A percentile compares a stretch with the other conserved stretches of the same genome.
Conservation (phyloP, 1,140 invertebrate species). For the Cephus cinctus region DNA sequence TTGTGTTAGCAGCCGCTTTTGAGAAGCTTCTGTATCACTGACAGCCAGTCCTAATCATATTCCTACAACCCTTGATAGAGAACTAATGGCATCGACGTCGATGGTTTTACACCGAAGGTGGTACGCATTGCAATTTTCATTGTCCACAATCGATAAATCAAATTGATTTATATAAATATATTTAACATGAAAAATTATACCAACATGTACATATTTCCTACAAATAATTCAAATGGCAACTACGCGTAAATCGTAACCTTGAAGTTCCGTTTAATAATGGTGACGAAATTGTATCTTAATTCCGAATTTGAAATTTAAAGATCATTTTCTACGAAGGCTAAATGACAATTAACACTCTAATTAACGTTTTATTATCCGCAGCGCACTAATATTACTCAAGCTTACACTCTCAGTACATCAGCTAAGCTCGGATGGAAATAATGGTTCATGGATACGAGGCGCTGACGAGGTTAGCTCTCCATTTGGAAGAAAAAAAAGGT, state of each 20-base stretch:
- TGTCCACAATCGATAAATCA: no score
- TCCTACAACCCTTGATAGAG: constrained; percentile 46
- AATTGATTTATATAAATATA: no score
- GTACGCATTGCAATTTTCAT: no score
- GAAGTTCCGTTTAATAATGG: no score
- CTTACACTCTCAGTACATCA: constrained; percentile 13
- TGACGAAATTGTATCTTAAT: no score
- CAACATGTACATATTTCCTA: no score
- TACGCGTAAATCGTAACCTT: no score
- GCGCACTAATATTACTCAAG: constrained; percentile 25
- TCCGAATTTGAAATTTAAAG: no score
- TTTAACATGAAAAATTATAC: no score
- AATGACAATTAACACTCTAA: constrained; percentile 40
- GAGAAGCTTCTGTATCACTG: constrained; percentile 51
- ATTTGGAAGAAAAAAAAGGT: no score
- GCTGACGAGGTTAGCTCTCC: not conserved
- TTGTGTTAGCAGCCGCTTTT: constrained; percentile 49
- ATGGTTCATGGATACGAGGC: not conserved
- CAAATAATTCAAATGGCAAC: no score
- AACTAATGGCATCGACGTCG: constrained; percentile 43
- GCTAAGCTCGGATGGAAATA: not conserved
- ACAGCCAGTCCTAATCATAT: constrained; percentile 48
- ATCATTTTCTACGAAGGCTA: constrained; percentile 37
- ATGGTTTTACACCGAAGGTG: no score
- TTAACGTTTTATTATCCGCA: constrained; percentile 33